A percentile compares a stretch with the other conserved stretches of the same genome.
phyloP scores from a whole-genome alignment of 2,797 vertebrate species.

The Enoplosus armatus region DNA sequence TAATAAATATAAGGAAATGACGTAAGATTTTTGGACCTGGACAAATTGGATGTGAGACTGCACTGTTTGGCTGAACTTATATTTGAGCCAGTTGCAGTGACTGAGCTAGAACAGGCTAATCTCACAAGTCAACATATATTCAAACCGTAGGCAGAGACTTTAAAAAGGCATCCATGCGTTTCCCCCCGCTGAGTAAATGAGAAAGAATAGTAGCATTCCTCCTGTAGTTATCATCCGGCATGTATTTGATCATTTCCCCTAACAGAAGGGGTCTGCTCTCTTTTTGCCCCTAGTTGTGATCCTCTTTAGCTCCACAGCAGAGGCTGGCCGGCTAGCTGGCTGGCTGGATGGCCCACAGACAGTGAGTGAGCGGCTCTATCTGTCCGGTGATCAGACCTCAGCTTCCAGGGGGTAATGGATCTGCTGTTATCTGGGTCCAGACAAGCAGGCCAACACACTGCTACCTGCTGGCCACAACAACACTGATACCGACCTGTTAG shows the following conservation, averaged over 20 bases:
- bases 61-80: neutral
- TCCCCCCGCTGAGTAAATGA: neutral
- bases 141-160: neutral
- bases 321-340: slow-evolving; percentile 54
- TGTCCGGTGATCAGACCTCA: slow-evolving; percentile 76
- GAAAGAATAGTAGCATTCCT: neutral
- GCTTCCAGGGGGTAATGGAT: slow-evolving; percentile 85
- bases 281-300: slow-evolving; percentile 63
- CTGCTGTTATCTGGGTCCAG: slow-evolving; percentile 83
- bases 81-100: neutral
- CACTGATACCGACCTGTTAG: slow-evolving; percentile 65
- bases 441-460: slow-evolving; percentile 82
- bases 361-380: slow-evolving; percentile 80
- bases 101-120: neutral
- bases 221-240: neutral
- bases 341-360: slow-evolving; percentile 72
- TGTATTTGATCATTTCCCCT: slow-evolving; percentile 46
- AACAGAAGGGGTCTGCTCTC: slow-evolving; percentile 45
- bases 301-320: slow-evolving; percentile 59
- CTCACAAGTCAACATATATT: neutral
- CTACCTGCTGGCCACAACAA: slow-evolving; percentile 80
- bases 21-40: too few species aligned
- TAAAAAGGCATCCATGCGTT: neutral
- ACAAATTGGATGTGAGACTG: neutral
- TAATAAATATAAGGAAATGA: too few species aligned